Evolutionary conservation across 2,888 invertebrate genomes (phyloP).

Genomic region (Dryobota labecula): DNA sequence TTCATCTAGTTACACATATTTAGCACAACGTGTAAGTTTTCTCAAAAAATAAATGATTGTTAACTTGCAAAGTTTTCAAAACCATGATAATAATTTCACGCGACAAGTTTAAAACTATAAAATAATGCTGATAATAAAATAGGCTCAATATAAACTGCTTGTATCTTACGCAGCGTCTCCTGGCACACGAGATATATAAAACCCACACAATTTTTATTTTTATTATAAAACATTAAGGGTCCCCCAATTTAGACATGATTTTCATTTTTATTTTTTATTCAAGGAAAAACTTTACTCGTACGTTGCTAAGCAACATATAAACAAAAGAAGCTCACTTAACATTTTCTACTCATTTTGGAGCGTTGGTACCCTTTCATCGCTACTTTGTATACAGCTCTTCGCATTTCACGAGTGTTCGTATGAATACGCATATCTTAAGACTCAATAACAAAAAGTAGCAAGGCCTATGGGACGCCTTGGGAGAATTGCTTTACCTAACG

Average conservation of each 20-base stretch:
- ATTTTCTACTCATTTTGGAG: constrained; percentile 39
- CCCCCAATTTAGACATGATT: constrained; percentile 75
- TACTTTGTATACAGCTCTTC: constrained; percentile 22
- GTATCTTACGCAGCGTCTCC: constrained; percentile 16
- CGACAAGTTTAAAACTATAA: not conserved
- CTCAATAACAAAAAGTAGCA: constrained; percentile 22
- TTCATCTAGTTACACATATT: not conserved
- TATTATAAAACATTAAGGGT: constrained; percentile 68
- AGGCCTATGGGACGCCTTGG: not conserved
- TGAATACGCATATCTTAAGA: constrained; percentile 27
- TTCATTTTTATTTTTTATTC: constrained; percentile 54
- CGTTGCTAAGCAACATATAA: constrained; percentile 68
- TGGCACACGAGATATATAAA: constrained; percentile 37
- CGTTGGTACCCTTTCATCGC: constrained; percentile 54
- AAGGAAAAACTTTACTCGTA: constrained; percentile 32
- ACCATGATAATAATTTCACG: constrained; percentile 10
- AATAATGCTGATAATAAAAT: not conserved
- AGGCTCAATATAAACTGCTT: constrained; percentile 19
- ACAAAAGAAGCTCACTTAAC: constrained; percentile 51
- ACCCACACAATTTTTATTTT: constrained; percentile 38
- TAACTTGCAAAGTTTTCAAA: constrained; percentile 9
- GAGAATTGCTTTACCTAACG: constrained; percentile 8
- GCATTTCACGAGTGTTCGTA: constrained; percentile 14
- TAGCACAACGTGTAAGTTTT: not conserved
- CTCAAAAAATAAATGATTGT: not conserved